Conservation (phyloP, 1,140 invertebrate genomes). For the Musca vetustissima region DNA sequence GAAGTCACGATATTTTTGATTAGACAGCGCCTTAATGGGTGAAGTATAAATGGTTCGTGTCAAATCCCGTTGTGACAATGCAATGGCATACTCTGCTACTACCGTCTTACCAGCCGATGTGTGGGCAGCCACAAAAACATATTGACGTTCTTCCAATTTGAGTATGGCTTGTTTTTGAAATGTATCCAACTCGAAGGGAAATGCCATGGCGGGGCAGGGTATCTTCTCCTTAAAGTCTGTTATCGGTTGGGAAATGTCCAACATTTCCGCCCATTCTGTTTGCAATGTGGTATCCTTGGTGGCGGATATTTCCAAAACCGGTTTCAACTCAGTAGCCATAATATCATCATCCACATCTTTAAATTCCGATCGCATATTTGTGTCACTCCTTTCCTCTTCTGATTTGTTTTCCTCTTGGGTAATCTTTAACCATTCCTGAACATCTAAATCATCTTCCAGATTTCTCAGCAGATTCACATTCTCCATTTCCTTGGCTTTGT, state of each 20-base stretch:
- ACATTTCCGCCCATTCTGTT: slow-evolving; percentile 81
- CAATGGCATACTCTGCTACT: slow-evolving; percentile 98
- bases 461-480: slow-evolving; percentile 46
- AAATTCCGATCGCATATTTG: slow-evolving; percentile 35
- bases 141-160: slow-evolving; percentile 89
- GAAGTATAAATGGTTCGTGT: slow-evolving; percentile 98
- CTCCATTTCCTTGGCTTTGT: not conserved
- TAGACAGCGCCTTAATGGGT: slow-evolving; percentile 98
- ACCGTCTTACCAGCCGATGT: slow-evolving; percentile 99
- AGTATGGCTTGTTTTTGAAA: slow-evolving; percentile 97
- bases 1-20: slow-evolving; percentile 99
- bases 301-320: slow-evolving; percentile 60
- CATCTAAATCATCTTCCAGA: slow-evolving; percentile 47
- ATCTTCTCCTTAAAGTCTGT: slow-evolving; percentile 80
- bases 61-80: slow-evolving; percentile 88
- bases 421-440: slow-evolving; percentile 47
- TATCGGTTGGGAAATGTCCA: slow-evolving; percentile 79
- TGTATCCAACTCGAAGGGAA: slow-evolving; percentile 91
- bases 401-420: slow-evolving; percentile 27
- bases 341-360: slow-evolving; percentile 50
- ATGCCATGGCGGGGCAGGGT: slow-evolving; percentile 83
- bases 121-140: slow-evolving; percentile 98
- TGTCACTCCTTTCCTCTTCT: not conserved
- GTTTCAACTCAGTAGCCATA: slow-evolving; percentile 52
- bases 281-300: slow-evolving; percentile 52